Evolutionary conservation across 2,113 vertebrate genomes (phyloP), one percentile per base, ranked within the genome.

Genomic region (Gymnogyps californianus): DNA sequence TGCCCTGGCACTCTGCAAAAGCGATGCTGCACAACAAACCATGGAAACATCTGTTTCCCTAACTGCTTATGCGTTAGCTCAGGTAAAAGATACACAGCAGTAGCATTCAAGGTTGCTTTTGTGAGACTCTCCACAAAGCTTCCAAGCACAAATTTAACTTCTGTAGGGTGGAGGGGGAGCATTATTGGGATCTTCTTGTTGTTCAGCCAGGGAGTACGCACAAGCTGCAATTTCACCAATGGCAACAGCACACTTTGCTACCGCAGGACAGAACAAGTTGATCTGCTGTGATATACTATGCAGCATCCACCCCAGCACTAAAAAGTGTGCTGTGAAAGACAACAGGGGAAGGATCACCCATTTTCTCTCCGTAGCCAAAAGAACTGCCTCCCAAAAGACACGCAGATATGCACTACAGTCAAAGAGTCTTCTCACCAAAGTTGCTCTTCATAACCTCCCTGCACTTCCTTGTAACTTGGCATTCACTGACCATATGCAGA

Each of bases 1-100:
- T 8, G 31, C 36, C 22, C 51, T 13, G n/a, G 21, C 28, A 29
- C 29, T 21, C 47, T 14, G 12, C 32, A 22, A 59, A 74, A 19
- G 10, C 2, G 11, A 38, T 3, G 0, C 15, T 13, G 34, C 54
- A 34, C 55, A 62, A 36, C 7, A 1, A 42, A 10, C 9, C 28
- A 29, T 2, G 3, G 28, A 36, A 55, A 38, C n/a, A 32, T 52
- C 31, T 42, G 29, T 16, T 66, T 20, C 67, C 20, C 1, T 9
- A 49, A n/a, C 16, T 20, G 40, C 47, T 40, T 20, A 10, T 10
- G 10, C 17, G 4, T 22, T 12, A 25, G 44, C 51, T 55, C 59
- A 84, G 31, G 47, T 34, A 14, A 54, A 28, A 10, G 7, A 65
- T 16, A 29, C 17, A 25, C n/a, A 31, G 83, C 40, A 49, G 40